phyloP scores from a whole-genome alignment of 1,140 invertebrate species.

The Battus philenor region DNA sequence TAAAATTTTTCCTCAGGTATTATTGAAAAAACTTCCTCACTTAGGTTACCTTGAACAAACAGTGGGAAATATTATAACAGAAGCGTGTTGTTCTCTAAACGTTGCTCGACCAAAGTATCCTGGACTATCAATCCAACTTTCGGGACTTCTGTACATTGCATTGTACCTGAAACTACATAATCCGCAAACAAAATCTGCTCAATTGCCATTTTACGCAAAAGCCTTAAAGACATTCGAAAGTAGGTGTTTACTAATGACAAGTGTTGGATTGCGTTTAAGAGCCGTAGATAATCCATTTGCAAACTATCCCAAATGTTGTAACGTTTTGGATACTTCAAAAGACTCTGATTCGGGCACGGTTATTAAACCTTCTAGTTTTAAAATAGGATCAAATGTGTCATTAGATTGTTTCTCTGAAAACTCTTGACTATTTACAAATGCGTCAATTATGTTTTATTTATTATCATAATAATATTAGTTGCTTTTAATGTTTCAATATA shows the following conservation, averaged over 20 bases:
- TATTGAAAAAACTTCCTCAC: conserved; percentile 67
- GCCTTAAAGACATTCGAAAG: conserved; percentile 51
- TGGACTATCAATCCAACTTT: conserved; percentile 63
- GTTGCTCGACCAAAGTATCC: conserved; percentile 76
- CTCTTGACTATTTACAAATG: conserved; percentile 1
- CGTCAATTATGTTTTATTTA: neutral
- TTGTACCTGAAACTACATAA: conserved; percentile 76
- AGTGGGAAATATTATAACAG: conserved; percentile 67
- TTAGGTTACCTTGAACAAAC: conserved; percentile 78
- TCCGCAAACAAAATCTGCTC: conserved; percentile 27
- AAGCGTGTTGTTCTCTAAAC: conserved; percentile 69
- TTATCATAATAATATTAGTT: neutral
- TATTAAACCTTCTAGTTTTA: conserved; percentile 22
- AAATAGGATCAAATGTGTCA: conserved; percentile 8
- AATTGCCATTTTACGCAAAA: conserved; percentile 49
- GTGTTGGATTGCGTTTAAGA: conserved; percentile 57
- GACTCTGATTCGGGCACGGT: conserved; percentile 21
- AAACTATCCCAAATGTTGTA: conserved; percentile 57
- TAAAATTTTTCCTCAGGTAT: conserved; percentile 49
- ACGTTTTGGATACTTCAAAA: conserved; percentile 1
- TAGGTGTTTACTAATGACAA: conserved; percentile 49
- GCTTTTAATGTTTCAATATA: neutral
- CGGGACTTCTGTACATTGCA: conserved; percentile 74
- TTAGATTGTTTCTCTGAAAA: conserved; percentile 3
- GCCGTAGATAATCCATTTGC: conserved; percentile 65